Conservation (phyloP, 1,140 invertebrate species). For the Ceratoteleas bidentatus region DNA sequence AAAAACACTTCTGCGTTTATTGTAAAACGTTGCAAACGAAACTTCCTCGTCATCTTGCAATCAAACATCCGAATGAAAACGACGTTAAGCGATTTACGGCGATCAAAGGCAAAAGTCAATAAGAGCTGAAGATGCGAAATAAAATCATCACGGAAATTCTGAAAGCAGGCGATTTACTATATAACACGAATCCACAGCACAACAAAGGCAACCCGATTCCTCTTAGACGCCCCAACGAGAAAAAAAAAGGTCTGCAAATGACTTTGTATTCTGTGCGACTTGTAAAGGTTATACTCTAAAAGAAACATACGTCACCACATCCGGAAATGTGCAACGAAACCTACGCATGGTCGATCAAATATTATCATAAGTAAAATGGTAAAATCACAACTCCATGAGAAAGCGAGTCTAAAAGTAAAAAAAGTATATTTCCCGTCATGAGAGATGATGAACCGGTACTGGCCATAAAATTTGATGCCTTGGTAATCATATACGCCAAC, state of each 20-base stretch:
- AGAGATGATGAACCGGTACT: conserved; percentile 1
- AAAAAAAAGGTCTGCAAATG: neutral
- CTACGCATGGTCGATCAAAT: conserved; percentile 15
- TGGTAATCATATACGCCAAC: conserved; percentile 10
- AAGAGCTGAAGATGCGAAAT: neutral
- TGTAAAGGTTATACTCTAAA: conserved; percentile 10
- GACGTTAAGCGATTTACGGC: conserved; percentile 14
- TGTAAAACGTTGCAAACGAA: conserved; percentile 41
- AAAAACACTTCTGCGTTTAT: conserved; percentile 40
- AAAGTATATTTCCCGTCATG: conserved; percentile 1
- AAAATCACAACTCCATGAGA: conserved; percentile 34
- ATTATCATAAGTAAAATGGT: neutral
- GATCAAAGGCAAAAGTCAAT: neutral
- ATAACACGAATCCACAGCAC: conserved; percentile 13
- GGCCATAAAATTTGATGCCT: conserved; percentile 5
- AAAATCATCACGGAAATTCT: conserved; percentile 10
- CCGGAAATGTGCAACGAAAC: neutral
- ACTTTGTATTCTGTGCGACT: conserved; percentile 1
- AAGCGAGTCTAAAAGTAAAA: conserved; percentile 11
- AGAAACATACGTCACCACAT: conserved; percentile 18
- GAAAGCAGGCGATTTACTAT: conserved; percentile 32
- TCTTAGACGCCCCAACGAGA: conserved; percentile 9
- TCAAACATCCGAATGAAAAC: conserved; percentile 29
- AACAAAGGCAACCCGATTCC: conserved; percentile 32
- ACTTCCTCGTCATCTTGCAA: conserved; percentile 21